Percentiles rank a stretch among this genome's conserved stretches.
Evolutionary conservation across 1,140 invertebrate genomes (phyloP).

Genomic region (Drosophila nebulosa): DNA sequence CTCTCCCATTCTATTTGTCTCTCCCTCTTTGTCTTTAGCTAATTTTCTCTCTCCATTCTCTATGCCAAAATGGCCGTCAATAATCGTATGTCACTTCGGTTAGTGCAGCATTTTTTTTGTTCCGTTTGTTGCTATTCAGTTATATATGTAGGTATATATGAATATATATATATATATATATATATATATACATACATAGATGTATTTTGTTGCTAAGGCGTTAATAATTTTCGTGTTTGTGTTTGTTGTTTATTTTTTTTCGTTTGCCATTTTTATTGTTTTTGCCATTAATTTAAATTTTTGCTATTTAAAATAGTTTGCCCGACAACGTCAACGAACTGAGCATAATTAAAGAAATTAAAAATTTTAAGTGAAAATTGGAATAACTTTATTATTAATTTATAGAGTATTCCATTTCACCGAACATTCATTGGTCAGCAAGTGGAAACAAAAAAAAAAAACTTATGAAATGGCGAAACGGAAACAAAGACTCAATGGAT

Average conservation of each 20-base stretch:
- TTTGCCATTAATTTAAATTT: conserved; percentile 31
- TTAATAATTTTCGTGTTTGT: neutral
- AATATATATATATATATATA: neutral
- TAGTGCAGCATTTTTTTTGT: neutral
- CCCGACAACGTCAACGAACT: neutral
- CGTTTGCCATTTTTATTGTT: neutral
- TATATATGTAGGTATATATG: neutral
- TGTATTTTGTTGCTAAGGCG: neutral
- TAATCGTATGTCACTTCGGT: neutral
- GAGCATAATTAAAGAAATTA: neutral
- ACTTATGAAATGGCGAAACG: conserved; percentile 5
- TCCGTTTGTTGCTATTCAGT: neutral
- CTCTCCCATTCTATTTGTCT: neutral
- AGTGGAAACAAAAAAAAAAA: too few species aligned
- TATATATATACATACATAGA: too few species aligned
- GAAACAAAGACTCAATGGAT: conserved; percentile 8
- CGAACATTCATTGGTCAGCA: conserved; percentile 3
- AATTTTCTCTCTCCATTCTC: neutral
- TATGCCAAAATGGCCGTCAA: neutral
- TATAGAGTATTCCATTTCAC: neutral
- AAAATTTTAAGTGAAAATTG: neutral
- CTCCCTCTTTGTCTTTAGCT: neutral
- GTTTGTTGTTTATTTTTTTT: too few species aligned
- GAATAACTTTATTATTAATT: neutral
- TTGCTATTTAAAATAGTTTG: conserved; percentile 20